phyloP scores from a whole-genome alignment of 2,113 vertebrate genomes.

The Etia nguti region DNA sequence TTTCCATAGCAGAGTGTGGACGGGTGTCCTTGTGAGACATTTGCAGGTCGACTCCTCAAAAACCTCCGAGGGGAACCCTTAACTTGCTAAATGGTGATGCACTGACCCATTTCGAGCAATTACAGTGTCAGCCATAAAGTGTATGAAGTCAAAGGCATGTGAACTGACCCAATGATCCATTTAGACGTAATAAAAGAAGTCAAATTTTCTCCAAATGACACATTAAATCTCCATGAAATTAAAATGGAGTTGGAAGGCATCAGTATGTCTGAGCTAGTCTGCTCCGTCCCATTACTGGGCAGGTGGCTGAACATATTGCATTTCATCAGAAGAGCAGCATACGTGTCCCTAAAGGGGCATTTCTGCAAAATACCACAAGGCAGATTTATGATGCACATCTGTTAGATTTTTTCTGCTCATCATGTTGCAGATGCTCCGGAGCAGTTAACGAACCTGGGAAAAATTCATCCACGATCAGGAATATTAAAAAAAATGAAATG shows the following conservation, averaged over 20 bases:
- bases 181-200: not conserved
- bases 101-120: not conserved
- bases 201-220: not conserved
- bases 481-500: not conserved
- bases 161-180: not conserved
- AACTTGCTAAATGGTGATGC: not conserved
- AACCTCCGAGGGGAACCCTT: not conserved
- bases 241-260: not conserved
- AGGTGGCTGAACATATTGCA: slow-evolving; percentile 25
- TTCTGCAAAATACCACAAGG: slow-evolving; percentile 16
- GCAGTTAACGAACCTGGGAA: not conserved
- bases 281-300: not conserved
- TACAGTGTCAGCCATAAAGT: not conserved
- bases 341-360: not conserved
- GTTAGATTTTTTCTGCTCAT: not conserved
- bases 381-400: slow-evolving; percentile 37
- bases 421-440: not conserved
- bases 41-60: not conserved
- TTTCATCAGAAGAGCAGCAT: not conserved
- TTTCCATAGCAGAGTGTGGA: not conserved
- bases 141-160: not conserved
- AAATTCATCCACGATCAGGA: accelerated
- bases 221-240: not conserved
- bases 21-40: not conserved
- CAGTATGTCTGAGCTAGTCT: not conserved